Evolutionary conservation across 37 sponge, comb jelly and placozoan species (phyloP).

Genomic region (Diacarnus erythraeanus): DNA sequence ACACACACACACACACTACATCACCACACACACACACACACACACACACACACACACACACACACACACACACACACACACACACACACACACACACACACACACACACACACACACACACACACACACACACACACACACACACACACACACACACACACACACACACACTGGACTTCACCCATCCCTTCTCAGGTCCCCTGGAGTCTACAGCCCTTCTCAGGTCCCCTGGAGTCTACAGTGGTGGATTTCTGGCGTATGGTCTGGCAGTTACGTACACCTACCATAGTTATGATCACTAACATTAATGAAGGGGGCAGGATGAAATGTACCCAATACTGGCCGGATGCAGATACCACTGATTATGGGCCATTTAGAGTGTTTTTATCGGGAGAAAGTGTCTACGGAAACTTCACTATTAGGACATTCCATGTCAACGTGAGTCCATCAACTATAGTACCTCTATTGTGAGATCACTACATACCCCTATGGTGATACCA

Average conservation of each 20-base stretch:
- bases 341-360: slow-evolving; percentile 30
- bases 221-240: slow-evolving; percentile 35
- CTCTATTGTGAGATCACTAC: too few species aligned
- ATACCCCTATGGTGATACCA: too few species aligned
- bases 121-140: slow-evolving; percentile 67
- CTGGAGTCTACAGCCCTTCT: slow-evolving; percentile 24
- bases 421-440: slow-evolving; percentile 28
- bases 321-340: slow-evolving; percentile 52
- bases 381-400: slow-evolving; percentile 12
- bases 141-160: slow-evolving; percentile 58
- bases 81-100: slow-evolving; percentile 48
- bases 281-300: slow-evolving; percentile 68
- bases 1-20: too few species aligned
- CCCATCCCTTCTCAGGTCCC: slow-evolving; percentile 42
- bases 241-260: slow-evolving; percentile 71
- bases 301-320: slow-evolving; percentile 33
- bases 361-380: slow-evolving; percentile 59
- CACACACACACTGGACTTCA: slow-evolving; percentile 7
- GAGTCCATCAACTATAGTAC: slow-evolving; percentile 10
- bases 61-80: slow-evolving; percentile 50
- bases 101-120: slow-evolving; percentile 56
- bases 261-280: slow-evolving; percentile 48
- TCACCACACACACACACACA: slow-evolving; percentile 56
- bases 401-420: slow-evolving; percentile 32
- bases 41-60: slow-evolving; percentile 53